Percentiles rank a stretch among this genome's conserved stretches.
These are phyloP conservation scores for Numida meleagris DNA, from an alignment of 2,113 vertebrate species.

Conservation along the genomic window DNA sequence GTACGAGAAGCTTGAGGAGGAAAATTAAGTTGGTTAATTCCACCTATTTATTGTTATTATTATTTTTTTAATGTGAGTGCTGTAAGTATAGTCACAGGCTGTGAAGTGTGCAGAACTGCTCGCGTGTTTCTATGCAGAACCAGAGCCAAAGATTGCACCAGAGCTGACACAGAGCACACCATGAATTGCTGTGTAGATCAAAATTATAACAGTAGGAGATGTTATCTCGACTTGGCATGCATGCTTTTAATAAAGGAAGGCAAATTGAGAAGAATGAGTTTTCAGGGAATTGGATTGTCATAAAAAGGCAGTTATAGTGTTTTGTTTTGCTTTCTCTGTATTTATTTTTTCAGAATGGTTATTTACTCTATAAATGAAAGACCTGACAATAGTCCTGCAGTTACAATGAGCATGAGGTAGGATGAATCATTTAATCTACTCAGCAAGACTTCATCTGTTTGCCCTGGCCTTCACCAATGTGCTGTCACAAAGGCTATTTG, in stretches of 20 bases:
- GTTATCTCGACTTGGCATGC: neutral
- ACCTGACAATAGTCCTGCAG: neutral
- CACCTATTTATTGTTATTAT: neutral
- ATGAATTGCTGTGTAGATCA: neutral
- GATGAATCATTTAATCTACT: neutral
- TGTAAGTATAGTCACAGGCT: neutral
- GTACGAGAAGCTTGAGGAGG: neutral
- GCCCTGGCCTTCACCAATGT: neutral
- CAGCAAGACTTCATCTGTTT: neutral
- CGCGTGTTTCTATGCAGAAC: rapidly evolving
- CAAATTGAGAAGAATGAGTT: neutral
- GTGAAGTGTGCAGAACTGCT: neutral
- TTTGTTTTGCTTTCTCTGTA: neutral
- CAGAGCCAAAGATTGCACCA: neutral
- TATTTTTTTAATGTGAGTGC: neutral
- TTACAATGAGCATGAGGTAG: neutral
- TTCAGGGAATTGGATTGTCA: neutral
- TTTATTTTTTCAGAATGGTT: neutral
- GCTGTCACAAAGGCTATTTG: neutral
- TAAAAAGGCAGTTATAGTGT: neutral
- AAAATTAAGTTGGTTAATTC: neutral
- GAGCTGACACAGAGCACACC: neutral
- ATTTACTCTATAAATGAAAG: neutral
- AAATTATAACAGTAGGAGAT: neutral
- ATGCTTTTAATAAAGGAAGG: neutral